Conservation (phyloP, 2,888 invertebrate genomes). For the Amiota mariae region DNA sequence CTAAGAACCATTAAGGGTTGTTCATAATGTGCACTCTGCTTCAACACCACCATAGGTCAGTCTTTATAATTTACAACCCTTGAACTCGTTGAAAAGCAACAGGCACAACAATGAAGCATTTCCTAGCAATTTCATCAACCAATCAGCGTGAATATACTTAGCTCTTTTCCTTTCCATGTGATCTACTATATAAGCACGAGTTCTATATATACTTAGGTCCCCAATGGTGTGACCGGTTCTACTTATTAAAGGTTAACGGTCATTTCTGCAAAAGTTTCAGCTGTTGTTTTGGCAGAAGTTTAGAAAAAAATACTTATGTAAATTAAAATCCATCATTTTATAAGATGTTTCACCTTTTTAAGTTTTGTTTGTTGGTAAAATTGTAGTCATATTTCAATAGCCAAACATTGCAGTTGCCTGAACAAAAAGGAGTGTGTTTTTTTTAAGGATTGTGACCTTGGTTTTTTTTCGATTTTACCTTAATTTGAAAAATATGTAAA, state of each 20-base stretch:
- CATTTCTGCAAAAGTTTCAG: constrained; percentile 28
- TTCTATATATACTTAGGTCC: background rate
- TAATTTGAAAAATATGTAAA: no score
- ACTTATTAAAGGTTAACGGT: constrained; percentile 49
- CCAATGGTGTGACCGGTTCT: background rate
- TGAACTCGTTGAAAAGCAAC: constrained; percentile 35
- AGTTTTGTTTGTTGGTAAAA: background rate
- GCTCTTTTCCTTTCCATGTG: constrained; percentile 13
- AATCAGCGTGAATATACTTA: constrained; percentile 49
- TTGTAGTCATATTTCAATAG: constrained; percentile 6
- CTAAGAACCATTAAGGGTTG: constrained; percentile 33
- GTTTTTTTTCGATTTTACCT: no score
- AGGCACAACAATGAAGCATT: constrained; percentile 31
- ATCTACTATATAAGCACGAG: background rate
- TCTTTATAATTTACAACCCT: constrained; percentile 43
- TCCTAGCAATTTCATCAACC: constrained; percentile 36
- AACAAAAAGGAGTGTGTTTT: background rate
- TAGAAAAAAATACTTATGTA: constrained; percentile 45
- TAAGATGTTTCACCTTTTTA: background rate
- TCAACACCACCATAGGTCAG: constrained; percentile 50
- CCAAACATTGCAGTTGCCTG: constrained; percentile 12
- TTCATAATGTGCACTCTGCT: constrained; percentile 29
- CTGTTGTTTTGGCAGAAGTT: background rate
- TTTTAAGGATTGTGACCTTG: background rate
- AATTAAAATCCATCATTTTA: constrained; percentile 18